Percentiles rank a stretch among this genome's conserved stretches.
phyloP scores from a whole-genome alignment of 2,888 invertebrate genomes.

The Willowsia nigromaculata region DNA sequence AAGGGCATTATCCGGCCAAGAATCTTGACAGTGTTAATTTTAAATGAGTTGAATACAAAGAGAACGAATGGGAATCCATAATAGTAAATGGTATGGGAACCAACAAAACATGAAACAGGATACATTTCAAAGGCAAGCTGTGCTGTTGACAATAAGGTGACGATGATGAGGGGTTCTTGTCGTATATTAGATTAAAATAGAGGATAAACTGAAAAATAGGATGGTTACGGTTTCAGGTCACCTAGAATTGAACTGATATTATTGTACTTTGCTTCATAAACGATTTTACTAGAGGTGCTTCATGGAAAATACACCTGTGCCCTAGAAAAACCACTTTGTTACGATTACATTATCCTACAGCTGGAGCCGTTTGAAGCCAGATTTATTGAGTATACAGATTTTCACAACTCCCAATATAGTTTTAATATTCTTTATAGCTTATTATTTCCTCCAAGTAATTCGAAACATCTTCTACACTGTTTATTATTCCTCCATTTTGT shows the following conservation, averaged over 20 bases:
- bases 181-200: not conserved
- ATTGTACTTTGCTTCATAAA: not conserved
- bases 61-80: not conserved
- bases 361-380: not conserved
- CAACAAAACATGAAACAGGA: not conserved
- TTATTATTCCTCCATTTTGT: not conserved
- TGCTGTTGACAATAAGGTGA: not conserved
- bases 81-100: not conserved
- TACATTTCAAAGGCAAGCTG: not conserved
- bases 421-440: too few relatives aligned
- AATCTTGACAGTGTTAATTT: slow-evolving; percentile 24
- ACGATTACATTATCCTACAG: not conserved
- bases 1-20: not conserved
- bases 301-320: not conserved
- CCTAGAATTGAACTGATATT: not conserved
- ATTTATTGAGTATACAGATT: not conserved
- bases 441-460: too few relatives aligned
- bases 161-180: not conserved
- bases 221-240: slow-evolving; percentile 11
- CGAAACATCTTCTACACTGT: too few relatives aligned
- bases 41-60: not conserved
- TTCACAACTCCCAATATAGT: too few relatives aligned
- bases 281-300: not conserved
- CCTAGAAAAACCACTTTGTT: not conserved
- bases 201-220: not conserved